Evolutionary conservation across 2,888 invertebrate species (phyloP).

Genomic region (Mylabris sibirica): DNA sequence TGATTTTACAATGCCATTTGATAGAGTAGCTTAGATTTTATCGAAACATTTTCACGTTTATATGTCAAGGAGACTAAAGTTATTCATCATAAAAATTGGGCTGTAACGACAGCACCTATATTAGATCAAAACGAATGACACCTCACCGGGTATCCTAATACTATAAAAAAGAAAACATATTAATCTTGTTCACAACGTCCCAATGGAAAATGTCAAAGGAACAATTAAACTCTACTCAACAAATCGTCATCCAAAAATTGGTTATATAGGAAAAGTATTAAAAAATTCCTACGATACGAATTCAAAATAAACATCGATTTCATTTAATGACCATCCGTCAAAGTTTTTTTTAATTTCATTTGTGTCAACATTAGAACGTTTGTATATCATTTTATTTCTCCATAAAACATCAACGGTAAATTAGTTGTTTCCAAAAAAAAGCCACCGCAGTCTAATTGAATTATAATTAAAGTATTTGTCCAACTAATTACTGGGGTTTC

Average conservation of each 20-base stretch:
- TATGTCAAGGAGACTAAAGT: slow-evolving; percentile 14
- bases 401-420: not conserved
- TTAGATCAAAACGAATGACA: slow-evolving; percentile 1
- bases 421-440: too few relatives aligned
- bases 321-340: not conserved
- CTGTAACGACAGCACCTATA: slow-evolving; percentile 1
- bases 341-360: not conserved
- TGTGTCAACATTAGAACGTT: not conserved
- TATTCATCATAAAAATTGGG: slow-evolving; percentile 14
- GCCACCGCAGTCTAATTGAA: too few relatives aligned
- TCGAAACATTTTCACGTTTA: not conserved
- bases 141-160: not conserved
- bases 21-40: not conserved
- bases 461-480: not conserved
- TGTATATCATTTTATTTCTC: not conserved
- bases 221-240: slow-evolving; percentile 7
- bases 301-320: not conserved
- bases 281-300: not conserved
- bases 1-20: not conserved
- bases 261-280: not conserved
- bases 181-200: slow-evolving; percentile 2
- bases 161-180: not conserved
- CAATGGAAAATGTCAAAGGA: slow-evolving; percentile 2
- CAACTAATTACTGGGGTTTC: not conserved
- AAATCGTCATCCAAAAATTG: not conserved